These are phyloP conservation scores for Harpagus bidentatus DNA, from an alignment of 2,113 vertebrate species.

Conservation along the genomic window DNA sequence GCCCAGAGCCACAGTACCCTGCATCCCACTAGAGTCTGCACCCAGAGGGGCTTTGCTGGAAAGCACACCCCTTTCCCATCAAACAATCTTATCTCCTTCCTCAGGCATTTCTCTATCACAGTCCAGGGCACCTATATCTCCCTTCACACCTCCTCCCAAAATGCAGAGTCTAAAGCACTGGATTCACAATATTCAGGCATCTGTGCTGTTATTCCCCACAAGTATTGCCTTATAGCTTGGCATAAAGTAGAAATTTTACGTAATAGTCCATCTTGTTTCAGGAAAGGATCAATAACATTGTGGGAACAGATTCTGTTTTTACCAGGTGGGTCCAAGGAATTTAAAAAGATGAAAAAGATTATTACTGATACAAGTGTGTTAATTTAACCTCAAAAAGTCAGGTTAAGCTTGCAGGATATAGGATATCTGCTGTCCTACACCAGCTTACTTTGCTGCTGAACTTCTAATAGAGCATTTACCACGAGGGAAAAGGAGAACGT, in stretches of 20 bases:
- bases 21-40: neutral
- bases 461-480: neutral
- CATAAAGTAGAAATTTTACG: neutral
- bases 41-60: neutral
- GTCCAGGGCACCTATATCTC: neutral
- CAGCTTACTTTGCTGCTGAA: neutral
- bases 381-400: conserved; percentile 1
- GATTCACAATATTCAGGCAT: neutral
- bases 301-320: neutral
- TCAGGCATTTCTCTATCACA: neutral
- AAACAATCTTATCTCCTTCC: neutral
- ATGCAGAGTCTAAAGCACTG: neutral
- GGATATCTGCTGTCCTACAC: neutral
- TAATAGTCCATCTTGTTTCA: neutral
- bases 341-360: neutral
- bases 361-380: neutral
- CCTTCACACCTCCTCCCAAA: neutral
- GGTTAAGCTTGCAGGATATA: neutral
- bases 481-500: neutral
- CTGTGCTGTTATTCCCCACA: neutral
- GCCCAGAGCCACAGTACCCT: neutral
- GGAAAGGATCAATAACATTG: neutral
- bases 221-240: neutral
- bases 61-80: neutral
- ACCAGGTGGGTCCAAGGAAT: neutral